Conservation (phyloP, 2,113 vertebrate genomes). For the human (Homo sapiens) region GRCh38 chr1:239486001-239486500, state of each 20-base stretch:
- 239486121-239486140: background rate
- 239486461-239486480: background rate
- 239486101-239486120: background rate
- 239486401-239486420: background rate
- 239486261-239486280: background rate
- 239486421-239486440: fast-evolving
- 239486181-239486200: background rate
- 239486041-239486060: background rate
- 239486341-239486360: no score
- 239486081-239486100: background rate
- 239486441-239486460: background rate
- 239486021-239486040: background rate
- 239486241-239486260: background rate
- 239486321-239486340: no score
- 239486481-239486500: background rate
- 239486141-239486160: background rate
- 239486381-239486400: background rate
- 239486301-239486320: background rate
- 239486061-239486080: background rate
- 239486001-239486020: background rate
- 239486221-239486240: background rate
- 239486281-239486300: background rate
- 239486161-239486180: background rate
- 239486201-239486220: no score
- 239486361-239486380: background rate